phyloP scores from a whole-genome alignment of 2,888 invertebrate species.

The Pollenia labialis region DNA sequence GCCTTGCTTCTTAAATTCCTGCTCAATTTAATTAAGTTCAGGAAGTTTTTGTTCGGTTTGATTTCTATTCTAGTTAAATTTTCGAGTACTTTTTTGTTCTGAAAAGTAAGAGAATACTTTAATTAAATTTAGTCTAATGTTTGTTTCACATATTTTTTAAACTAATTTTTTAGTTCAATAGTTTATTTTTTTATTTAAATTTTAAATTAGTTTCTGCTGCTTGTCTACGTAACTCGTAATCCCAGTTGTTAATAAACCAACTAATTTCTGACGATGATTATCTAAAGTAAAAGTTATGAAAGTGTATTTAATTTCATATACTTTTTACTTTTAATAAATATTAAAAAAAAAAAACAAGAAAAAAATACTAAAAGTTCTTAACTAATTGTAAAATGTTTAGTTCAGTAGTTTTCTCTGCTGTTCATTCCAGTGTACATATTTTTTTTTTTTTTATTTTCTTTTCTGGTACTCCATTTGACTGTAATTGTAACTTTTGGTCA shows the following conservation, averaged over 20 bases:
- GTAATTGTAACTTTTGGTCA: conserved; percentile 50
- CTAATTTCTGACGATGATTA: conserved; percentile 27
- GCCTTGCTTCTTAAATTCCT: too few relatives aligned
- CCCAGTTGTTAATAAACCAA: conserved; percentile 24
- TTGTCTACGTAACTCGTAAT: not conserved
- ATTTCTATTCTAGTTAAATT: too few relatives aligned
- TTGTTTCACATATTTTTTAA: not conserved
- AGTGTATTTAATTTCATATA: not conserved
- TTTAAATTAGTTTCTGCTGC: not conserved
- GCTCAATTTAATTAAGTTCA: too few relatives aligned
- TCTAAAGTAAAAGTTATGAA: conserved; percentile 44
- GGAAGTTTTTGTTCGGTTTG: too few relatives aligned
- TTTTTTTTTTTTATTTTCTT: conserved; percentile 15
- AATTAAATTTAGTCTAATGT: too few relatives aligned
- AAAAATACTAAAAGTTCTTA: not conserved
- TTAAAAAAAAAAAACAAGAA: not conserved
- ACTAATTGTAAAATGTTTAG: conserved; percentile 45
- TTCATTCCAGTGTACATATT: not conserved
- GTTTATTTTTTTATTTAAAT: not conserved
- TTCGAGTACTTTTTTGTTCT: too few relatives aligned
- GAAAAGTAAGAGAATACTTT: too few relatives aligned
- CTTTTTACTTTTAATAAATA: conserved; percentile 24
- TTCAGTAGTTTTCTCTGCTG: not conserved
- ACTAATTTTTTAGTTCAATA: not conserved
- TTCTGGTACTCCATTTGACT: conserved; percentile 45